These are phyloP conservation scores for Drosophila cognata DNA, from an alignment of 2,888 invertebrate species.

Conservation along the genomic window DNA sequence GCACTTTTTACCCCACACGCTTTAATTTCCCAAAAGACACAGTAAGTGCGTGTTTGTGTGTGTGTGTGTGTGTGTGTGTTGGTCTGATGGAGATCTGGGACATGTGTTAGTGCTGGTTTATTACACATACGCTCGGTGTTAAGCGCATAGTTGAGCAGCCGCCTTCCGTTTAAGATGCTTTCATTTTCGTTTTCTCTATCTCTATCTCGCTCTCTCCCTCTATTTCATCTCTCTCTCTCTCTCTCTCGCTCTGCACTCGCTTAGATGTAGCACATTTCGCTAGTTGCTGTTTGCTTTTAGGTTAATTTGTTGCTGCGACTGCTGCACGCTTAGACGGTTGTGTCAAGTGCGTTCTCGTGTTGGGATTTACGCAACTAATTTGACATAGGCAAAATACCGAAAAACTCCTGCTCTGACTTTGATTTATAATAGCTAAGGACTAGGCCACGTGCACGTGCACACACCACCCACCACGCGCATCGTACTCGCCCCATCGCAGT, in stretches of 20 bases:
- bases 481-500: not conserved
- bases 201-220: slow-evolving; percentile 2
- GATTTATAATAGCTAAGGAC: slow-evolving; percentile 68
- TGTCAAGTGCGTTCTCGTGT: slow-evolving; percentile 77
- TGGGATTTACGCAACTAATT: slow-evolving; percentile 80
- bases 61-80: slow-evolving; percentile 19
- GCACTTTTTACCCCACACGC: slow-evolving; percentile 75
- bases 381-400: slow-evolving; percentile 67
- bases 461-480: not conserved
- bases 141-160: slow-evolving; percentile 71
- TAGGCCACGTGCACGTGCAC: slow-evolving; percentile 7
- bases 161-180: slow-evolving; percentile 50
- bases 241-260: slow-evolving; percentile 1
- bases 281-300: slow-evolving; percentile 34
- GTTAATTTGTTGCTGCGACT: slow-evolving; percentile 50
- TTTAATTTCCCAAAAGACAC: slow-evolving; percentile 80
- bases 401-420: slow-evolving; percentile 64
- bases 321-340: slow-evolving; percentile 47
- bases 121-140: slow-evolving; percentile 69
- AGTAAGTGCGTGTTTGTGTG: slow-evolving; percentile 17
- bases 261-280: slow-evolving; percentile 33
- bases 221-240: not conserved
- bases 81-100: slow-evolving; percentile 23
- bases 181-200: slow-evolving; percentile 47
- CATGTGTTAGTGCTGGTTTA: slow-evolving; percentile 64